These are phyloP conservation scores for Cheilosia urbana DNA, from an alignment of 2,888 invertebrate genomes.

Conservation along the genomic window DNA sequence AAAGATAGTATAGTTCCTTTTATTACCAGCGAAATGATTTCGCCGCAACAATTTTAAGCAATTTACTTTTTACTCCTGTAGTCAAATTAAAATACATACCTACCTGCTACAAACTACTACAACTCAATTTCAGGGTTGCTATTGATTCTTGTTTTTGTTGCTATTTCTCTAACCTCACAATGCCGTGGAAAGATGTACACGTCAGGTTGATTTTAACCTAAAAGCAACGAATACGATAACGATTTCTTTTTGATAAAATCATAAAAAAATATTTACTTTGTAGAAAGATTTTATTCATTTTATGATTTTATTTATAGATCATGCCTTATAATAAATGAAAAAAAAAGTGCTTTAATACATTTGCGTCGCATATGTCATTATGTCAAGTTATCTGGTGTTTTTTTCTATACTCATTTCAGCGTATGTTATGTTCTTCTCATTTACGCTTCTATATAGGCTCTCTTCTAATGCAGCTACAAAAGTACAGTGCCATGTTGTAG, in stretches of 20 bases:
- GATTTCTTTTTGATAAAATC: not conserved
- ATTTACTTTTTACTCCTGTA: not conserved
- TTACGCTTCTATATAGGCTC: not conserved
- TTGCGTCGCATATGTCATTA: conserved; percentile 28
- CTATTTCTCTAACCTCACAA: conserved; percentile 13
- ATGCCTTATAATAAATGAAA: not conserved
- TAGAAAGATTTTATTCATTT: not conserved
- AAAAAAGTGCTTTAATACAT: conserved; percentile 28
- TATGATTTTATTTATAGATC: not conserved
- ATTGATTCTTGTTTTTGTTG: conserved; percentile 54
- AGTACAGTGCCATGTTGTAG: conserved; percentile 33
- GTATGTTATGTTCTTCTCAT: conserved; percentile 27
- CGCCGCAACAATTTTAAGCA: not conserved
- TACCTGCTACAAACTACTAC: conserved; percentile 22
- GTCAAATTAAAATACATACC: too few species aligned
- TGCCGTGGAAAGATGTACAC: not conserved
- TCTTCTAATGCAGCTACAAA: conserved; percentile 14
- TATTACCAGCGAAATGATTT: conserved; percentile 15
- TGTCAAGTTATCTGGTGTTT: conserved; percentile 33
- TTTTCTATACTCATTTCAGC: conserved; percentile 16
- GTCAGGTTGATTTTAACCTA: not conserved
- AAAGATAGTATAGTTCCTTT: not conserved
- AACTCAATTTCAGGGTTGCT: conserved; percentile 66
- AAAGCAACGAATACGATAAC: not conserved
- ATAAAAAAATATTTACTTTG: not conserved